Percentiles rank a stretch among this genome's conserved stretches.
phyloP scores from a whole-genome alignment of 30 jellyfish, hydroid and myxozoan species.

The Mastigias papua region DNA sequence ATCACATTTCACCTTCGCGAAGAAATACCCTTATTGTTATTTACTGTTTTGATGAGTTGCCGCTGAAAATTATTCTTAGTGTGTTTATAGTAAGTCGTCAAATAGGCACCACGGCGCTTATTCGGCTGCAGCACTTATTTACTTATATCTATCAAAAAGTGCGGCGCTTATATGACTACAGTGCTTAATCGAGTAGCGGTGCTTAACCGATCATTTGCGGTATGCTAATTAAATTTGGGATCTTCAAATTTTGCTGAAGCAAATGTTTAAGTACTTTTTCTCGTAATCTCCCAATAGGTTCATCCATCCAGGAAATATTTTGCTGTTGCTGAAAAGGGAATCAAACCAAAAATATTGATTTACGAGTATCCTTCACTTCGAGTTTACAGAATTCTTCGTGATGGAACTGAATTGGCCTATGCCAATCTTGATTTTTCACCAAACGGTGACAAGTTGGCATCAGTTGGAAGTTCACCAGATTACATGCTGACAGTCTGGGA shows the following conservation, averaged over 20 bases:
- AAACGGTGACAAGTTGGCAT: slow-evolving; percentile 89
- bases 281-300: slow-evolving; percentile 45
- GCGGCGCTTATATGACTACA: no score
- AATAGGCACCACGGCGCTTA: no score
- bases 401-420: slow-evolving; percentile 87
- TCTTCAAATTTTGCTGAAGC: background rate
- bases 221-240: no score
- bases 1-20: no score
- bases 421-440: slow-evolving; percentile 90
- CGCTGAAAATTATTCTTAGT: no score
- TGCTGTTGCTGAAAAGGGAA: slow-evolving; percentile 94
- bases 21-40: no score
- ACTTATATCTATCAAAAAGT: no score
- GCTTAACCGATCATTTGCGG: no score
- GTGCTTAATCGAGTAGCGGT: no score
- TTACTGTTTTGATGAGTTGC: no score
- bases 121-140: no score
- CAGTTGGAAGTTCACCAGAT: slow-evolving; percentile 97
- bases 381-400: slow-evolving; percentile 75
- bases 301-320: slow-evolving; percentile 90
- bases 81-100: no score
- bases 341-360: slow-evolving; percentile 74
- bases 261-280: background rate
- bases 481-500: slow-evolving; percentile 96
- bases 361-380: slow-evolving; percentile 89